Evolutionary conservation across 2,113 vertebrate genomes (phyloP).

Genomic region (Budorcas taxicolor): DNA sequence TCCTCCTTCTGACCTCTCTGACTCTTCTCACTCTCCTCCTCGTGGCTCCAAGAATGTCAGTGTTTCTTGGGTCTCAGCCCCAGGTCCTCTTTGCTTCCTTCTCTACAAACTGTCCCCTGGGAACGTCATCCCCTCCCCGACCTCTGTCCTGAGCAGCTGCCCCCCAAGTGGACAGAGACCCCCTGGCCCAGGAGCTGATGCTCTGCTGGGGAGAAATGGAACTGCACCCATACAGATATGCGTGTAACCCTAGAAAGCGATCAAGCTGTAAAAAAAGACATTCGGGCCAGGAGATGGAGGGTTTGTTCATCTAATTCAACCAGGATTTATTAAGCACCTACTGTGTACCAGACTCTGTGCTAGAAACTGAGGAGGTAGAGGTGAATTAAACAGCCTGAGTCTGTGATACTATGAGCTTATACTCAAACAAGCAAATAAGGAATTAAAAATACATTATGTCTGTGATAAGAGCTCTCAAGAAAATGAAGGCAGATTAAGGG

Average conservation of each 20-base stretch:
- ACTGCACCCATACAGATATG: accelerated
- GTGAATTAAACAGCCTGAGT: neutral
- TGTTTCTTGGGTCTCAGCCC: neutral
- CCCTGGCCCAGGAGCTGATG: neutral
- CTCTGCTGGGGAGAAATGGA: neutral
- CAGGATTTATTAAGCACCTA: neutral
- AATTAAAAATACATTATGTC: neutral
- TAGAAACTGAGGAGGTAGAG: neutral
- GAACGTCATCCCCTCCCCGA: neutral
- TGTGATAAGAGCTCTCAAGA: neutral
- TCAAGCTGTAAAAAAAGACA: neutral
- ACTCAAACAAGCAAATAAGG: neutral
- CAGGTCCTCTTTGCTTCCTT: neutral
- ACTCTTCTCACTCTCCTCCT: neutral
- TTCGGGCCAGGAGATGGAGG: neutral
- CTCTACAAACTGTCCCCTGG: neutral
- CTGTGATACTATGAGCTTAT: neutral
- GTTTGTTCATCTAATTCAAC: neutral
- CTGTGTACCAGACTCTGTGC: neutral
- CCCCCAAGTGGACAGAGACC: neutral
- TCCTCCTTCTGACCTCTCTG: neutral
- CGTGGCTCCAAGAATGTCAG: neutral
- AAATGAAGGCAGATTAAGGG: neutral
- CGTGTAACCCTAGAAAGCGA: neutral
- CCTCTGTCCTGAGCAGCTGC: neutral